These are phyloP conservation scores for Rachycentron canadum DNA, from an alignment of 2,797 vertebrate genomes.

Conservation along the genomic window DNA sequence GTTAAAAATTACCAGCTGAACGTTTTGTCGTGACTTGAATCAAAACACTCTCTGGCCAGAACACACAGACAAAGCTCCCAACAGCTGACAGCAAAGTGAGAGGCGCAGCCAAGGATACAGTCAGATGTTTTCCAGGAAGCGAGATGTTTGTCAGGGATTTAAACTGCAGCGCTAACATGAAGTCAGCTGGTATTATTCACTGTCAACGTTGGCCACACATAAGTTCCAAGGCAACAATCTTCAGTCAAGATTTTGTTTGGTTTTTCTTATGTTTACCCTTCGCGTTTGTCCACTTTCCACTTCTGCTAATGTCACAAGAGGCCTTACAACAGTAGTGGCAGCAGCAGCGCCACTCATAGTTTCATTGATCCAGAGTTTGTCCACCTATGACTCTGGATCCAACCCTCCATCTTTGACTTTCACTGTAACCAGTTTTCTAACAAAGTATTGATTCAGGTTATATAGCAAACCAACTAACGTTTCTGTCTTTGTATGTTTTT, in stretches of 20 bases:
- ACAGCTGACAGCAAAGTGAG: constrained; percentile 50
- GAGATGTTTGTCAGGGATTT: constrained; percentile 49
- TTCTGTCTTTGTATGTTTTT: constrained; percentile 58
- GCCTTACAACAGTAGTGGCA: constrained; percentile 4
- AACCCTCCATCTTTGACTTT: constrained; percentile 53
- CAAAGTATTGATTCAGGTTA: constrained; percentile 71
- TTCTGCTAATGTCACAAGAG: background rate
- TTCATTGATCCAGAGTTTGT: constrained; percentile 1
- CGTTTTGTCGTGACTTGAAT: constrained; percentile 44
- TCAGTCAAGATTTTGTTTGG: background rate
- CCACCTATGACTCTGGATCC: constrained; percentile 10
- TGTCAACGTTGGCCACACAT: background rate
- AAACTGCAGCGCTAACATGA: constrained; percentile 23
- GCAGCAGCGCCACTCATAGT: background rate
- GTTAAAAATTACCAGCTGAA: constrained; percentile 47
- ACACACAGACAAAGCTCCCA: constrained; percentile 33
- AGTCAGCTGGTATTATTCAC: constrained; percentile 30
- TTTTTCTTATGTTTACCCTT: constrained; percentile 3
- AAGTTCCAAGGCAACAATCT: background rate
- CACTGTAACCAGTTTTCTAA: constrained; percentile 59
- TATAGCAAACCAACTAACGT: constrained; percentile 72
- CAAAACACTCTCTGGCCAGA: constrained; percentile 54
- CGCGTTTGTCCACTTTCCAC: background rate
- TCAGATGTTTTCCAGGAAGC: constrained; percentile 42
- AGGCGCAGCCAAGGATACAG: constrained; percentile 31